Evolutionary conservation across 2,888 invertebrate genomes (phyloP).

Genomic region (Metallyticus violacea): DNA sequence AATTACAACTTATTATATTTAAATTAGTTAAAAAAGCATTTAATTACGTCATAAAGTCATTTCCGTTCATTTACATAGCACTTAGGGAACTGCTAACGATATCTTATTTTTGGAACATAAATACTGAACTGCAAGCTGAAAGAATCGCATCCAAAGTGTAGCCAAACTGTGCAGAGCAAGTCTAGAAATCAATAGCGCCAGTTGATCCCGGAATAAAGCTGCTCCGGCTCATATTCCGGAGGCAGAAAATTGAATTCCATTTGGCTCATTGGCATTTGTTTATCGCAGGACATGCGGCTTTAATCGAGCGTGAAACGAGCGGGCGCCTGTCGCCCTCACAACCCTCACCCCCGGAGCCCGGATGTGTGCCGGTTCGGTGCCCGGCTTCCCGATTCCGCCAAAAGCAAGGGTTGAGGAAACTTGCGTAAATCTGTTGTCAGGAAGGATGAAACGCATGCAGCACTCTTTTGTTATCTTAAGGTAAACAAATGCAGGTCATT

Average conservation of each 20-base stretch:
- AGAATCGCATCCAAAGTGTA: too few species aligned
- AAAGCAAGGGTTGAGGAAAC: neutral
- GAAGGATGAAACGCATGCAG: neutral
- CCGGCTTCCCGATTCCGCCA: neutral
- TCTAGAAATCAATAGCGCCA: neutral
- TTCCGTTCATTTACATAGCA: too few species aligned
- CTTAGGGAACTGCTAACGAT: too few species aligned
- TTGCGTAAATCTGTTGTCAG: too few species aligned
- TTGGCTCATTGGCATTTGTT: conserved; percentile 20
- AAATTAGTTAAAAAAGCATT: too few species aligned
- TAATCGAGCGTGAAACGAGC: conserved; percentile 16
- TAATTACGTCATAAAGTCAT: too few species aligned
- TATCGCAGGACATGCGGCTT: conserved; percentile 18
- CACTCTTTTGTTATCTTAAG: neutral
- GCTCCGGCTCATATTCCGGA: neutral
- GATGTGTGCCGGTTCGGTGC: neutral
- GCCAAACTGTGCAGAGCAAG: too few species aligned
- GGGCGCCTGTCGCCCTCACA: neutral
- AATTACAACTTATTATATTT: too few species aligned
- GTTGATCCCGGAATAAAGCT: neutral
- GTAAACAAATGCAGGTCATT: too few species aligned
- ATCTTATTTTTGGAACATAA: too few species aligned
- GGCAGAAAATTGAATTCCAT: conserved; percentile 21
- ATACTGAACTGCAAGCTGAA: too few species aligned
- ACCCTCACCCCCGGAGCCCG: too few species aligned